These are phyloP conservation scores for Drosophila seguyi DNA, from an alignment of 1,140 invertebrate genomes.

Conservation along the genomic window DNA sequence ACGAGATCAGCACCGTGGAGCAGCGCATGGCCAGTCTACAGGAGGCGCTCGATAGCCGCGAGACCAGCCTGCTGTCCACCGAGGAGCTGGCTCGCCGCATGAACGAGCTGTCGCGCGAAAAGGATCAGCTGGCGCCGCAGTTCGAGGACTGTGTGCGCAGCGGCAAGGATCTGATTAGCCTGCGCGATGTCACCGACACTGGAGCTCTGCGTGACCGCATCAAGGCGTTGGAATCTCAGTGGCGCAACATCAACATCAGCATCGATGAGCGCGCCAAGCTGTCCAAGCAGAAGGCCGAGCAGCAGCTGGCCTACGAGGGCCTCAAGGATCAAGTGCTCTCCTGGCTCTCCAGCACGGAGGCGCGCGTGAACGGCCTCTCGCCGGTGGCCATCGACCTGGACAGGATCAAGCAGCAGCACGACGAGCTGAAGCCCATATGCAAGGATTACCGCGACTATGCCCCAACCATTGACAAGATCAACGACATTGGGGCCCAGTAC, in stretches of 20 bases:
- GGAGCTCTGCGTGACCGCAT: conserved; percentile 93
- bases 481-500: conserved; percentile 94
- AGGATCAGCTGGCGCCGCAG: conserved; percentile 84
- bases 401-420: conserved; percentile 92
- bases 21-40: conserved; percentile 90
- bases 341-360: conserved; percentile 94
- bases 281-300: conserved; percentile 92
- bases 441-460: conserved; percentile 96
- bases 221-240: conserved; percentile 94
- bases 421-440: conserved; percentile 94
- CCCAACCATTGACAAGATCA: conserved; percentile 95
- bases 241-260: conserved; percentile 92
- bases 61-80: conserved; percentile 88
- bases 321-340: conserved; percentile 93
- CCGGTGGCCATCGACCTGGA: conserved; percentile 95
- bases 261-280: conserved; percentile 94
- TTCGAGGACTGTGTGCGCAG: conserved; percentile 92
- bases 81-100: conserved; percentile 90
- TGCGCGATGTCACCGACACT: conserved; percentile 96
- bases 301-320: conserved; percentile 93
- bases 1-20: conserved; percentile 89
- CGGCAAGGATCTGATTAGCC: conserved; percentile 93
- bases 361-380: conserved; percentile 89
- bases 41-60: conserved; percentile 91
- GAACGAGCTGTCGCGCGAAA: conserved; percentile 86